Conservation (phyloP, 2,113 vertebrate genomes). For the Hyla sarda region DNA sequence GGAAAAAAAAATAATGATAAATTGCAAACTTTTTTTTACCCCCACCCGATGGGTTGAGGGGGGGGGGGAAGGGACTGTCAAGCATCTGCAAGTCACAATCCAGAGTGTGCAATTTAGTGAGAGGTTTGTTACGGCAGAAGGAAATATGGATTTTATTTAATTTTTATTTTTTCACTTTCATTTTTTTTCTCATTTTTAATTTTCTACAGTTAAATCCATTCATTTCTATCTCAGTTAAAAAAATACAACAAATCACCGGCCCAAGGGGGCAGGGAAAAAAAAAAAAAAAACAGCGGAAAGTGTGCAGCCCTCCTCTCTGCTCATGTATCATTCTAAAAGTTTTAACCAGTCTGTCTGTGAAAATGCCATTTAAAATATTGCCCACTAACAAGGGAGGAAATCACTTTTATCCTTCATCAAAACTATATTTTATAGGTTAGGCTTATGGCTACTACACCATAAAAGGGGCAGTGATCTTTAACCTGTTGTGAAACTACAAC, state of each 20-base stretch:
- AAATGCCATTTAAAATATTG: conserved; percentile 39
- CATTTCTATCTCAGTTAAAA: no score
- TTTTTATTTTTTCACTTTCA: conserved; percentile 50
- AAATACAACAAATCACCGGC: conserved; percentile 49
- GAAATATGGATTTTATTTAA: conserved; percentile 21
- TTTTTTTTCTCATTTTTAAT: conserved; percentile 47
- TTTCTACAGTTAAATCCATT: conserved; percentile 58
- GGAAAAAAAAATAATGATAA: no score
- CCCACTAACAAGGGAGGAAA: conserved; percentile 39
- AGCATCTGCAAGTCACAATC: conserved; percentile 33
- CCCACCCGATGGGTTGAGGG: background rate
- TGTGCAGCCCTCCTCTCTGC: conserved; percentile 34
- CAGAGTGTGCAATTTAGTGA: conserved; percentile 33
- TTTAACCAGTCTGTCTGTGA: conserved; percentile 43
- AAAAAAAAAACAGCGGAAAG: conserved; percentile 2
- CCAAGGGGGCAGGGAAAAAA: background rate
- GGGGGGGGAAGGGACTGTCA: background rate
- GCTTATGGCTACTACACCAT: background rate
- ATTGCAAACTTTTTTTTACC: no score
- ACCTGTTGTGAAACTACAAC: no score
- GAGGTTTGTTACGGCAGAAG: conserved; percentile 38
- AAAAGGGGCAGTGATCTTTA: no score
- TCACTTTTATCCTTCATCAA: conserved; percentile 39
- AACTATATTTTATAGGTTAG: conserved; percentile 28
- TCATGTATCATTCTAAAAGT: conserved; percentile 10